These are phyloP conservation scores for Chroicocephalus ridibundus DNA, from an alignment of 2,113 vertebrate genomes.

Conservation along the genomic window DNA sequence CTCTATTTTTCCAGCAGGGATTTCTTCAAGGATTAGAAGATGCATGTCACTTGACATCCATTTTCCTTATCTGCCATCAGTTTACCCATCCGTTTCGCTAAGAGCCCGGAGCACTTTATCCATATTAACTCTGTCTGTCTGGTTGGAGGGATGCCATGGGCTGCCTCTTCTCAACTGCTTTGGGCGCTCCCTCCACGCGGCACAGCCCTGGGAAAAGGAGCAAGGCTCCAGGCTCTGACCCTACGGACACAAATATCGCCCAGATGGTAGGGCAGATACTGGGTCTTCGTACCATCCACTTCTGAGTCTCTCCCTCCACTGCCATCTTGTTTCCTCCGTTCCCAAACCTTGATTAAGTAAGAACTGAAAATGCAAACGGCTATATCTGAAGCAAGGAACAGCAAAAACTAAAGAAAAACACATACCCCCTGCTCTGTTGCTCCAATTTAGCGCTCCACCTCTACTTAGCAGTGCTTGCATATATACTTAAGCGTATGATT, in stretches of 20 bases:
- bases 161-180: neutral
- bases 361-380: neutral
- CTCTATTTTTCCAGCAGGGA: neutral
- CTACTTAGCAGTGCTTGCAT: neutral
- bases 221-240: no score
- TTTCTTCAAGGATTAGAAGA: constrained; percentile 6
- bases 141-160: neutral
- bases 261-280: neutral
- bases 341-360: fast-evolving
- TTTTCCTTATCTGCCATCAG: constrained; percentile 9
- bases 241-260: neutral
- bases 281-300: fast-evolving
- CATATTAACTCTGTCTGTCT: neutral
- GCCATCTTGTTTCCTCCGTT: neutral
- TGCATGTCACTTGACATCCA: neutral
- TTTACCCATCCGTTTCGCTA: neutral
- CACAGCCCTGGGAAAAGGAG: neutral
- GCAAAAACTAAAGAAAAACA: neutral
- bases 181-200: fast-evolving
- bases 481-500: fast-evolving
- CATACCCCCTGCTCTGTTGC: neutral
- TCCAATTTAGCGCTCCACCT: neutral
- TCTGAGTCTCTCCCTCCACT: neutral
- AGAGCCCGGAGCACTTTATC: neutral
- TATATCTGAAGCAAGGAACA: neutral